Evolutionary conservation across 2,113 vertebrate genomes (phyloP).

Genomic region (Aegotheles bennettii): DNA sequence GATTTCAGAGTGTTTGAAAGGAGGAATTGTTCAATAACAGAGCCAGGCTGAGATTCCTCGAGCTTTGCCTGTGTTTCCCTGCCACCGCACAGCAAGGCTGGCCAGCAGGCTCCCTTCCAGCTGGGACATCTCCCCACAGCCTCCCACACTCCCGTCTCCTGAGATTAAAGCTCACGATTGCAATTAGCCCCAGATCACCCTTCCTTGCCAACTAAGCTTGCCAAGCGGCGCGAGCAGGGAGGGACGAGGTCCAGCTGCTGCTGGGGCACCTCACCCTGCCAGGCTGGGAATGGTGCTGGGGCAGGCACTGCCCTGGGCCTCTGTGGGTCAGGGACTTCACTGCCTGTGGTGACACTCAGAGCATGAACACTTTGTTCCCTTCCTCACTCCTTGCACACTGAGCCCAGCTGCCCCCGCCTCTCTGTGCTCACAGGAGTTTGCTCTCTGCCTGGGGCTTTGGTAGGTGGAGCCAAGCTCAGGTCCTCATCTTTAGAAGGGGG

Average conservation of each 20-base stretch:
- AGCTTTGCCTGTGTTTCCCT: fast-evolving
- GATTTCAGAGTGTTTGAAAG: neutral
- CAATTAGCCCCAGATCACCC: neutral
- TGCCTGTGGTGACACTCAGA: neutral
- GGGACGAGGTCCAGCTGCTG: neutral
- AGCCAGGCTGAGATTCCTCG: neutral
- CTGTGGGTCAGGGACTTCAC: neutral
- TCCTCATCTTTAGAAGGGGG: neutral
- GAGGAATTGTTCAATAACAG: neutral
- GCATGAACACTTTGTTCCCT: fast-evolving
- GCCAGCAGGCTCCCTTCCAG: neutral
- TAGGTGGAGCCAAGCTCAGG: neutral
- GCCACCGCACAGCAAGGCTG: fast-evolving
- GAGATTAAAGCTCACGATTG: neutral
- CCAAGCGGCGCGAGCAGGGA: neutral
- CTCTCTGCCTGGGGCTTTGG: neutral
- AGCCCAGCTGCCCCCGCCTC: neutral
- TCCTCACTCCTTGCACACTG: neutral
- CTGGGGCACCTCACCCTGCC: neutral
- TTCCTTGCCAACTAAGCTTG: neutral
- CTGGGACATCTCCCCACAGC: neutral
- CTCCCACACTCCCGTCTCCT: fast-evolving
- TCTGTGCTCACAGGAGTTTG: neutral
- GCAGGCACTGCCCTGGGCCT: neutral
- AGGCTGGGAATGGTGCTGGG: fast-evolving